Conservation (phyloP, 1,140 invertebrate genomes). For the Caerostris extrusa region DNA sequence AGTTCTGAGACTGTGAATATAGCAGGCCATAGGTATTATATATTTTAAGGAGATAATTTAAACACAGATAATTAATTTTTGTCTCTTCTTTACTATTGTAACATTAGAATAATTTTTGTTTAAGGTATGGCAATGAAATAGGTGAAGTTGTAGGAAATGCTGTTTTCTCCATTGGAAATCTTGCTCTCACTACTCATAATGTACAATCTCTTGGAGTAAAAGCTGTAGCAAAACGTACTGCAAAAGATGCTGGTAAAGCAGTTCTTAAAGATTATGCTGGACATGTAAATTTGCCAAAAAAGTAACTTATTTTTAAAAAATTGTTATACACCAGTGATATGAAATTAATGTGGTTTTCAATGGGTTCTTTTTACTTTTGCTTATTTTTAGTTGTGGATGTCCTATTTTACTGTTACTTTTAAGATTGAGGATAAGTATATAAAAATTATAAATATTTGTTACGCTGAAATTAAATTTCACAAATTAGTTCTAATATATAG, state of each 20-base stretch:
- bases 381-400: no score
- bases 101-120: neutral
- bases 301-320: neutral
- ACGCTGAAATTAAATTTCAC: no score
- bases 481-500: no score
- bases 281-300: neutral
- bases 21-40: constrained; percentile 86
- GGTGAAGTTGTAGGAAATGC: constrained; percentile 84
- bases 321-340: neutral
- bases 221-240: constrained; percentile 85
- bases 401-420: no score
- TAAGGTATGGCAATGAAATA: constrained; percentile 85
- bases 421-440: no score
- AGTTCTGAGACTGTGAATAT: constrained; percentile 87
- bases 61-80: neutral
- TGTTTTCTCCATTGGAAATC: constrained; percentile 86
- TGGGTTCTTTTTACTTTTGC: no score
- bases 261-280: constrained; percentile 82
- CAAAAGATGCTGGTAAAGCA: constrained; percentile 86
- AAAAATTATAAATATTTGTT: no score
- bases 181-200: constrained; percentile 85
- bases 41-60: neutral
- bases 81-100: neutral
- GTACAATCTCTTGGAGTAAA: constrained; percentile 85
- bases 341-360: no score